phyloP scores from a whole-genome alignment of 2,113 vertebrate species.

The Erpornis zantholeuca region DNA sequence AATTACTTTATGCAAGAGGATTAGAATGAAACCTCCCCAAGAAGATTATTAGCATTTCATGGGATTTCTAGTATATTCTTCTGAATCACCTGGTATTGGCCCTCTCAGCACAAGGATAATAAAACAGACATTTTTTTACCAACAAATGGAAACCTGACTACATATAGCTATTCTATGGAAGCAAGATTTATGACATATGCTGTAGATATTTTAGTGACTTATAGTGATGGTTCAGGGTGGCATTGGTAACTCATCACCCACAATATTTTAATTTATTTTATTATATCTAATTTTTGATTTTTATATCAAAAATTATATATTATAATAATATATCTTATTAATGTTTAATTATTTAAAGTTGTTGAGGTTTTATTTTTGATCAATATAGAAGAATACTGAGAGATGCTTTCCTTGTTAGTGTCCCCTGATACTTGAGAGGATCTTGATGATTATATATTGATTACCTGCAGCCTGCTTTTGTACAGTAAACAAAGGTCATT shows the following conservation, averaged over 20 bases:
- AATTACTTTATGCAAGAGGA: not conserved
- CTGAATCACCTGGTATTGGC: not conserved
- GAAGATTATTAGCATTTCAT: not conserved
- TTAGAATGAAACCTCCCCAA: not conserved
- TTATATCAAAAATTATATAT: not conserved
- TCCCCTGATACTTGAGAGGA: not conserved
- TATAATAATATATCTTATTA: not conserved
- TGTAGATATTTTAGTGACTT: not conserved
- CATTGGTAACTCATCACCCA: not conserved
- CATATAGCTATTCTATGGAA: not conserved
- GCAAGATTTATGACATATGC: not conserved
- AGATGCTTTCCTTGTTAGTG: not conserved
- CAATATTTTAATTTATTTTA: not conserved
- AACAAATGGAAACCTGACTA: not conserved
- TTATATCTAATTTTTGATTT: not conserved
- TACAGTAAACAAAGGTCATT: not conserved
- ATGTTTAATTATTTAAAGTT: not conserved
- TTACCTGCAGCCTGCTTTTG: not conserved
- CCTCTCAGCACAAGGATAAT: not conserved
- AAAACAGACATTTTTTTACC: not conserved
- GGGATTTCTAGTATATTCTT: not conserved
- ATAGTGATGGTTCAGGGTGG: no score
- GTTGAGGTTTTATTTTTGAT: not conserved
- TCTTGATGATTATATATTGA: not conserved
- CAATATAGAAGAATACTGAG: not conserved